phyloP scores from a whole-genome alignment of 1,140 invertebrate species.

The Helicoverpa armigera region DNA sequence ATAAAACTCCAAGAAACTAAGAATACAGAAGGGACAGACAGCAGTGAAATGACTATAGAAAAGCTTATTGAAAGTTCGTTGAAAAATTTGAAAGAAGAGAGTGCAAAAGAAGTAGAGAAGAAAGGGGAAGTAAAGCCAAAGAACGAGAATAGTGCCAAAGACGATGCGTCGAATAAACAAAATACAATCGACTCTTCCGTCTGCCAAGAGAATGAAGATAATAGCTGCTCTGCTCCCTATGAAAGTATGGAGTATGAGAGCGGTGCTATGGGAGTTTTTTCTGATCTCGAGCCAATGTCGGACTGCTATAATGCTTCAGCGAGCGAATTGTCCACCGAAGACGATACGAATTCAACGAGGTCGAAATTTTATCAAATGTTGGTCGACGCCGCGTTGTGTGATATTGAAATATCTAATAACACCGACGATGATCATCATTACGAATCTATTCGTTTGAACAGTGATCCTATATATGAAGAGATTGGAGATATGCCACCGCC shows the following conservation, averaged over 20 bases:
- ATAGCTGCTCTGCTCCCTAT: conserved; percentile 86
- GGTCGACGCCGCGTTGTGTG: conserved; percentile 88
- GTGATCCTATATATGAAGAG: conserved; percentile 96
- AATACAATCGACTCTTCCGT: conserved; percentile 54
- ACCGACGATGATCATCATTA: conserved; percentile 91
- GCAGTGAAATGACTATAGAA: conserved; percentile 87
- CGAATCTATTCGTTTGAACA: conserved; percentile 91
- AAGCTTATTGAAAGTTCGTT: conserved; percentile 87
- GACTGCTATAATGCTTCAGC: conserved; percentile 90
- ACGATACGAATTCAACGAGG: conserved; percentile 87
- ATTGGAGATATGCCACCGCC: conserved; percentile 93
- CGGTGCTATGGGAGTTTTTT: conserved; percentile 83
- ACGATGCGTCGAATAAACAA: conserved; percentile 60
- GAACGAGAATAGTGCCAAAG: conserved; percentile 56
- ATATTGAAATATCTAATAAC: conserved; percentile 88
- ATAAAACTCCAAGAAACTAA: conserved; percentile 87
- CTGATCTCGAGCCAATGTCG: conserved; percentile 87
- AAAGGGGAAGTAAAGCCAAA: conserved; percentile 59
- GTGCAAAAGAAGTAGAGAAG: conserved; percentile 61
- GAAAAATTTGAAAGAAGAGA: conserved; percentile 85
- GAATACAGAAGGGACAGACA: conserved; percentile 85
- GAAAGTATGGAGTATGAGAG: conserved; percentile 87
- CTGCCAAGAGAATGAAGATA: conserved; percentile 74
- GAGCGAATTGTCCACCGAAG: conserved; percentile 88
- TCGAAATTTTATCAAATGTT: conserved; percentile 90